Conservation (phyloP, 2,797 vertebrate species). For the Glyptemys insculpta region DNA sequence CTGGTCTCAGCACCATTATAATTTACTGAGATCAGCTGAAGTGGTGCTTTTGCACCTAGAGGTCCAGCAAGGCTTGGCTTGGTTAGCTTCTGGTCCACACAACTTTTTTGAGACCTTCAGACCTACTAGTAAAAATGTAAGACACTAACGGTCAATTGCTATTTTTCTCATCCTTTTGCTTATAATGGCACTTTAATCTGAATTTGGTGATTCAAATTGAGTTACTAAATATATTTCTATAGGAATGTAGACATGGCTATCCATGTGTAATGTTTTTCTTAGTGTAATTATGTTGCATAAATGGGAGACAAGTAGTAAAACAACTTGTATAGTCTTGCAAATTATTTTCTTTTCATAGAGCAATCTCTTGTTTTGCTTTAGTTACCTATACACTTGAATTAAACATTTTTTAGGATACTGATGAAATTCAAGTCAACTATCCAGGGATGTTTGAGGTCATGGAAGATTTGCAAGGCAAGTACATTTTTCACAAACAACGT, state of each 20-base stretch:
- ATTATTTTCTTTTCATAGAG: no score
- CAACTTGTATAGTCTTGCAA: neutral
- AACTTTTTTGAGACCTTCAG: neutral
- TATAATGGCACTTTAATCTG: neutral
- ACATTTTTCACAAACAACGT: neutral
- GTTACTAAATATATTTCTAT: neutral
- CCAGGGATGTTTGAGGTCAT: slow-evolving; percentile 94
- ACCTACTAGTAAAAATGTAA: neutral
- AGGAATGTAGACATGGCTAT: neutral
- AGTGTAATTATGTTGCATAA: neutral
- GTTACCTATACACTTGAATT: neutral
- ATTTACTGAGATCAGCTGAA: slow-evolving; percentile 11
- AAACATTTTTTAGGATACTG: slow-evolving; percentile 86
- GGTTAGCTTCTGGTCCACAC: neutral
- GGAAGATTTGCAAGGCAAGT: slow-evolving; percentile 92
- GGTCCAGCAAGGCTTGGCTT: neutral
- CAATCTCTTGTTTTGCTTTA: neutral
- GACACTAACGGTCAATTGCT: neutral
- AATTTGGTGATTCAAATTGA: neutral
- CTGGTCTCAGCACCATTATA: neutral
- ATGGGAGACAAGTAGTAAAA: neutral
- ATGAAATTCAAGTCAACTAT: slow-evolving; percentile 93
- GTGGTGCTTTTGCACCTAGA: neutral
- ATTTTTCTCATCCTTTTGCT: neutral
- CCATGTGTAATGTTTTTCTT: neutral